These are phyloP conservation scores for Girardinichthys multiradiatus DNA, from an alignment of 2,113 vertebrate species.

Conservation along the genomic window DNA sequence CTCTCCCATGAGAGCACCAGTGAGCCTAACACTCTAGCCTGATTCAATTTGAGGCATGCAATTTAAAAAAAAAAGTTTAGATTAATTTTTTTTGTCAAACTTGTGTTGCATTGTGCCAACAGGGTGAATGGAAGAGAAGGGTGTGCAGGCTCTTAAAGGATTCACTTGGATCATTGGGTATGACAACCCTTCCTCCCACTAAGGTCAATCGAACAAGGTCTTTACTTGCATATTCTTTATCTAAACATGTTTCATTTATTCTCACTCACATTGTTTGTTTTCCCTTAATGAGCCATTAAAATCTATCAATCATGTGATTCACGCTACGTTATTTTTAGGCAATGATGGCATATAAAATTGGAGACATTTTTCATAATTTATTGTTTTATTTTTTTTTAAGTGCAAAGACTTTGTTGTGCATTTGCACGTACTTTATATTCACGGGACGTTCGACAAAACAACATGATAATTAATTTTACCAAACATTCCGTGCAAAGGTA, in stretches of 20 bases:
- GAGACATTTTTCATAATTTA: not conserved
- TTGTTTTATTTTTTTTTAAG: not conserved
- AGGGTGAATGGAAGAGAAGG: conserved; percentile 11
- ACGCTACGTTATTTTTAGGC: not conserved
- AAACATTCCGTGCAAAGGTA: not conserved
- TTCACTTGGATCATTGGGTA: not conserved
- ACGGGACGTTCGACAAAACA: not conserved
- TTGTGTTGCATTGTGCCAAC: conserved; percentile 66
- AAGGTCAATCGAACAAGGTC: not conserved
- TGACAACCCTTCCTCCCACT: not conserved
- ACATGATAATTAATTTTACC: not conserved
- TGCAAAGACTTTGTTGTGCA: not conserved
- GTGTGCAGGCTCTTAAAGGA: conserved; percentile 21
- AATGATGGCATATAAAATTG: not conserved
- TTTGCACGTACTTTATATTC: not conserved
- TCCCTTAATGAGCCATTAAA: not conserved
- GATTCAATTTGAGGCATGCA: conserved; percentile 65
- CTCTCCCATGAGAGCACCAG: conserved; percentile 47
- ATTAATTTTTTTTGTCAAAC: conserved; percentile 76
- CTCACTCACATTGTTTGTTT: not conserved
- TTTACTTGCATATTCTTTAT: too few relatives aligned
- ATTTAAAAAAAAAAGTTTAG: conserved; percentile 55
- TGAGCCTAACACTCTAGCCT: conserved; percentile 59
- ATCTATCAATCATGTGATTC: conserved; percentile 16
- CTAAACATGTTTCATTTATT: not conserved